Evolutionary conservation across 2,888 invertebrate genomes (phyloP).

Genomic region (Pammene fasciana): DNA sequence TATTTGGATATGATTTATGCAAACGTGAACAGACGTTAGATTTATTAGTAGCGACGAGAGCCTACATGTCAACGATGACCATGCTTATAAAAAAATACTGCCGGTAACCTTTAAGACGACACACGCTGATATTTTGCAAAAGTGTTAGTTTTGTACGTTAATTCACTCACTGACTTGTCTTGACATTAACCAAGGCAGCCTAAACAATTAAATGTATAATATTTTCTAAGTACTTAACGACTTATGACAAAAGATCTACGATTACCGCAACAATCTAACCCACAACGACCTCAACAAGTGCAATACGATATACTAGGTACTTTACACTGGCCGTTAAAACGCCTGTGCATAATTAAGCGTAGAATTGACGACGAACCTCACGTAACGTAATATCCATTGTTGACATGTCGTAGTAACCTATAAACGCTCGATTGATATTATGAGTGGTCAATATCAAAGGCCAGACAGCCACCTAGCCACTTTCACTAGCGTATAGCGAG

Average conservation of each 20-base stretch:
- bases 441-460: conserved; percentile 56
- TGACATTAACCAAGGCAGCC: conserved; percentile 18
- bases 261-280: conserved; percentile 30
- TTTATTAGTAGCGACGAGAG: conserved; percentile 11
- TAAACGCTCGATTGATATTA: conserved; percentile 50
- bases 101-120: not conserved
- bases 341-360: conserved; percentile 25
- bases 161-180: conserved; percentile 1
- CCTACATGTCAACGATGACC: not conserved
- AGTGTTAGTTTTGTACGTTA: not conserved
- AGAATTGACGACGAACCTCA: conserved; percentile 17
- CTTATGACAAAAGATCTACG: conserved; percentile 27
- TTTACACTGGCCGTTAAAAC: conserved; percentile 22
- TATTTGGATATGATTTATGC: conserved; percentile 31
- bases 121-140: not conserved
- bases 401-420: conserved; percentile 34
- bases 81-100: not conserved
- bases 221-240: conserved; percentile 14
- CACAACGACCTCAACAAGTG: conserved; percentile 19
- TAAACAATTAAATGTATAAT: conserved; percentile 17
- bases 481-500: conserved; percentile 55
- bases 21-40: conserved; percentile 11
- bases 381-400: conserved; percentile 31
- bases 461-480: conserved; percentile 50
- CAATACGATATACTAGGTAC: conserved; percentile 28